Evolutionary conservation across 1,140 invertebrate genomes (phyloP).

Genomic region (Diorhabda sublineata): DNA sequence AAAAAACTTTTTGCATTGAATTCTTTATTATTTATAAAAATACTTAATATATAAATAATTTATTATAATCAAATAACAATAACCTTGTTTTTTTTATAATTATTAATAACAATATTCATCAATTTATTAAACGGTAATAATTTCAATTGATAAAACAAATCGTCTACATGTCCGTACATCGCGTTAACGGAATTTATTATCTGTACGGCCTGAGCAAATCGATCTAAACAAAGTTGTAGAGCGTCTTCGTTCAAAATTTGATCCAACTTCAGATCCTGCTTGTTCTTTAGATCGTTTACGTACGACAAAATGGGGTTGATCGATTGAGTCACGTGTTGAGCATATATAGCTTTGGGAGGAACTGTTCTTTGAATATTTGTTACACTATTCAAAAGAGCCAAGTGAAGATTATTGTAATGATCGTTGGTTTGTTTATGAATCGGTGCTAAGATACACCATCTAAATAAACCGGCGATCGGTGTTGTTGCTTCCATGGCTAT

Average conservation of each 20-base stretch:
- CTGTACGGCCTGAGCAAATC: conserved; percentile 73
- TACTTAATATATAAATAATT: not conserved
- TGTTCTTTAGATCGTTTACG: conserved; percentile 48
- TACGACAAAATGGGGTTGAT: conserved; percentile 37
- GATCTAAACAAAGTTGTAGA: conserved; percentile 59
- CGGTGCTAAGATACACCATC: conserved; percentile 65
- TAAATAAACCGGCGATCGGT: conserved; percentile 71
- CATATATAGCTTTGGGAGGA: conserved; percentile 55
- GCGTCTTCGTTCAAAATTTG: conserved; percentile 30
- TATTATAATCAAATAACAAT: conserved; percentile 14
- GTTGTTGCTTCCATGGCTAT: conserved; percentile 79
- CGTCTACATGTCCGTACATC: conserved; percentile 69
- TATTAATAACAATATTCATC: conserved; percentile 56
- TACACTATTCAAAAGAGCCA: conserved; percentile 60
- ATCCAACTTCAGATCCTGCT: conserved; percentile 40
- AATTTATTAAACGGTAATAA: conserved; percentile 57
- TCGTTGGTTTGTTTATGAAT: conserved; percentile 50
- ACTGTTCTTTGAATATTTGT: conserved; percentile 51
- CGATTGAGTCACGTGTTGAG: conserved; percentile 54
- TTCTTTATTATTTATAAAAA: not conserved
- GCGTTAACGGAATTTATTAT: conserved; percentile 67
- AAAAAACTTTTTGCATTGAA: too few relatives aligned
- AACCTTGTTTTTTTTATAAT: conserved; percentile 48
- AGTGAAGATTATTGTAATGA: conserved; percentile 59
- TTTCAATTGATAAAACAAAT: conserved; percentile 53